Percentiles rank a stretch among this genome's conserved stretches.
phyloP scores from a whole-genome alignment of 2,113 vertebrate species.

The Proterorhinus semilunaris region DNA sequence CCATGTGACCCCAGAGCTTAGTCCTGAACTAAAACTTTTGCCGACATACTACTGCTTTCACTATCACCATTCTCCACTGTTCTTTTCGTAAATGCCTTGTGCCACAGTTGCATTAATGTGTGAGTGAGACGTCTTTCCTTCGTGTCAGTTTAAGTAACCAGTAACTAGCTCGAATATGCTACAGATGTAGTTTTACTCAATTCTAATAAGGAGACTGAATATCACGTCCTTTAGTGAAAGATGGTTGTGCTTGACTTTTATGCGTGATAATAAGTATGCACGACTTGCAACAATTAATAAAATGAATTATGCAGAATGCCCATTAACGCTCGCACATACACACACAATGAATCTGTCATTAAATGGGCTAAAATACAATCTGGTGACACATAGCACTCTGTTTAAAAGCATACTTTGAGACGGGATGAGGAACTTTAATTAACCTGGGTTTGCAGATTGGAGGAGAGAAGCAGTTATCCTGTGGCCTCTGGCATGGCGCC shows the following conservation, averaged over 20 bases:
- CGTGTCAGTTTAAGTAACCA: no score
- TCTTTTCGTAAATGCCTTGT: no score
- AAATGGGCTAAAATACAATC: slow-evolving; percentile 66
- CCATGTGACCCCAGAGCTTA: no score
- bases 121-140: no score
- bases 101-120: no score
- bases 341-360: slow-evolving; percentile 55
- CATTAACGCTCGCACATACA: slow-evolving; percentile 22
- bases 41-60: no score
- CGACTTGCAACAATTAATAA: slow-evolving; percentile 12
- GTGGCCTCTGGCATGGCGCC: slow-evolving; percentile 63
- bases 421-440: slow-evolving; percentile 66
- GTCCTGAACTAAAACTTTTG: no score
- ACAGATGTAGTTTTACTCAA: not conserved
- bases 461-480: slow-evolving; percentile 53
- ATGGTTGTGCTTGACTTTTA: slow-evolving; percentile 1
- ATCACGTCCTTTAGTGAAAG: not conserved
- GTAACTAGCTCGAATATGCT: not conserved
- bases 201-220: no score
- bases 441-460: slow-evolving; percentile 60
- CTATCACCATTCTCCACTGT: no score
- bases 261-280: slow-evolving; percentile 8
- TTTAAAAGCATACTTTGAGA: slow-evolving; percentile 73
- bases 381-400: slow-evolving; percentile 69
- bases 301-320: slow-evolving; percentile 33